A percentile compares a stretch with the other conserved stretches of the same genome.
Conservation (phyloP, 2,797 vertebrate genomes). For the Notolabrus celidotus region DNA sequence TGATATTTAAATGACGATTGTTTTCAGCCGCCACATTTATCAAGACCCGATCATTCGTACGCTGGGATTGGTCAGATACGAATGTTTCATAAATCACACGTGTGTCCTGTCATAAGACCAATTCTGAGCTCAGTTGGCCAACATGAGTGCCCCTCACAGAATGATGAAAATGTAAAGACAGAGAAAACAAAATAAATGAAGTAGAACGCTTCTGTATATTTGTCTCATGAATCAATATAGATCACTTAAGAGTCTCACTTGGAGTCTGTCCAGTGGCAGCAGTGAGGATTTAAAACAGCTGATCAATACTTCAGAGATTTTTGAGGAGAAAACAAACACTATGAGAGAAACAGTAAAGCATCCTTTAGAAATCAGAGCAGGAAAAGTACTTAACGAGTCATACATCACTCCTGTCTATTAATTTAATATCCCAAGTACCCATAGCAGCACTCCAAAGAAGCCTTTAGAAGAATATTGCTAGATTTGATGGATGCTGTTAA, state of each 20-base stretch:
- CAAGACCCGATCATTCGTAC: no score
- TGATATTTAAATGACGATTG: no score
- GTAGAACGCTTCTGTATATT: conserved; percentile 42
- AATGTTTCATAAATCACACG: no score
- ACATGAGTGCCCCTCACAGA: no score
- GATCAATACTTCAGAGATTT: conserved; percentile 76
- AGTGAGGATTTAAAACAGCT: conserved; percentile 50
- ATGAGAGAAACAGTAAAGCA: conserved; percentile 55
- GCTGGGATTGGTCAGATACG: no score
- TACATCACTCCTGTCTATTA: neutral
- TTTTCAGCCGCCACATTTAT: no score
- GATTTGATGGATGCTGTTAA: no score
- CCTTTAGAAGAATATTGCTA: no score
- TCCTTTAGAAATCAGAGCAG: conserved; percentile 46
- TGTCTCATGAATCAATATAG: conserved; percentile 66
- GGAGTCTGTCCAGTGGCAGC: conserved; percentile 48
- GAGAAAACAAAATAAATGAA: conserved; percentile 12
- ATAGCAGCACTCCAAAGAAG: no score
- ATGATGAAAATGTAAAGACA: conserved; percentile 16
- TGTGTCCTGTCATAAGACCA: no score
- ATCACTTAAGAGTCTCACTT: conserved; percentile 62
- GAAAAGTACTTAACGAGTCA: conserved; percentile 35
- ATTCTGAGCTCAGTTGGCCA: no score
- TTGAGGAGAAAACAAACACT: conserved; percentile 66
- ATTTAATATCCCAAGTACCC: no score